Base-by-base conservation (phyloP, 1,140 invertebrate species). In the Chymomyza costata region DNA sequence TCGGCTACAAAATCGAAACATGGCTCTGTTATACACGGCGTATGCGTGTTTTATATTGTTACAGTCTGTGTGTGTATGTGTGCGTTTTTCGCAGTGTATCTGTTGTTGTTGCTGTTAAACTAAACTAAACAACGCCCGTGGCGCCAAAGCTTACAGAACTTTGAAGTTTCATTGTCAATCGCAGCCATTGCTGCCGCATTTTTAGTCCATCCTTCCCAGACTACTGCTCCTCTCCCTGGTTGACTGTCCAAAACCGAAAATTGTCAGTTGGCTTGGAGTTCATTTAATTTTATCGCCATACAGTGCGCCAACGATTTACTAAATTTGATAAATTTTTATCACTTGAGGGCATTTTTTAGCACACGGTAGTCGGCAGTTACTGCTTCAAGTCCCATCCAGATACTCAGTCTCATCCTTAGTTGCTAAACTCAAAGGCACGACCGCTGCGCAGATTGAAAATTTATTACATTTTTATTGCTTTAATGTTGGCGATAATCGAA, bases 401-500 rank as follows among this genome's bases (percentile, higher is more conserved):
- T 28, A 6, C 25, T 10, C 25, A 5, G 10, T 28, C 25, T 28
- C 25, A 28, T 28, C 5, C 10, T 5, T 28, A 34, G 13, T 16
- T 5, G 51, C 56, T 38, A 70, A 55, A 45, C 57, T 60, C 38
- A 37, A 37, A 44, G 37, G 46, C 43, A 38, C 49, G 18, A n/a
- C 21, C 13, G 19, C 16, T 51, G 28, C 58, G 65, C 53, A 74
- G 74, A 82, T 82, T 76, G 78, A 82, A 82, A 82, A 82, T 82
- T 76, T 82, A 82, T 76, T 82, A 67, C 60, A 73, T 76, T 82
- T 82, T 82, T 82, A 82, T 82, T 82, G 70, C 78, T 70, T 65
- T 73, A 82, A 67, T 76, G 78, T 63, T 45, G 53, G 64, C 71
- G 78, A 82, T 82, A 82, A 82, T 82, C 78, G 78, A 82, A 82